Conservation (phyloP, 1,140 invertebrate species). For the Sesamia nonagrioides region DNA sequence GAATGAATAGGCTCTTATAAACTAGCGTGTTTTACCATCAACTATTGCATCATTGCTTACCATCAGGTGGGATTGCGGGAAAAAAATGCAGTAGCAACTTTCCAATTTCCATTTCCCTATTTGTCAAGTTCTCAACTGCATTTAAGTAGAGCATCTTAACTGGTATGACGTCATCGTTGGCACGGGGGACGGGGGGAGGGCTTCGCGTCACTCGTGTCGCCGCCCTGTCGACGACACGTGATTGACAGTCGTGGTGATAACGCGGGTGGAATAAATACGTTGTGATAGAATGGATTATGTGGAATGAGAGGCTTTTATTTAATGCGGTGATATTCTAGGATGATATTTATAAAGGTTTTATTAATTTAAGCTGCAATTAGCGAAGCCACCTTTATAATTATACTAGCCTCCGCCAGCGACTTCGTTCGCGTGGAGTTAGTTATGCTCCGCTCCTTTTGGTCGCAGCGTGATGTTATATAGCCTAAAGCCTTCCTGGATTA, state of each 20-base stretch:
- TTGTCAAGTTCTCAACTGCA: conserved; percentile 3
- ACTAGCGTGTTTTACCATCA: too few relatives aligned
- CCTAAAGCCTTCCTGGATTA: too few relatives aligned
- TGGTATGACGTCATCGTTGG: conserved; percentile 30
- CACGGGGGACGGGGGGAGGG: not conserved
- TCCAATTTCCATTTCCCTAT: not conserved
- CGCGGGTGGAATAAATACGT: conserved; percentile 33
- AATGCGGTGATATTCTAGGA: not conserved
- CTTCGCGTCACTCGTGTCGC: not conserved
- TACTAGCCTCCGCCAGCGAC: too few relatives aligned
- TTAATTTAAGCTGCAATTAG: not conserved
- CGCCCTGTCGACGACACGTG: conserved; percentile 22
- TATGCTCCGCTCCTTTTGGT: too few relatives aligned
- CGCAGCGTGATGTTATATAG: too few relatives aligned
- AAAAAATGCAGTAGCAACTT: too few relatives aligned
- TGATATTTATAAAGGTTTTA: not conserved
- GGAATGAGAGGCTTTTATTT: conserved; percentile 16
- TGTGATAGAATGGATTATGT: conserved; percentile 31
- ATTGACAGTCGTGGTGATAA: conserved; percentile 38
- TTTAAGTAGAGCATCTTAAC: conserved; percentile 34
- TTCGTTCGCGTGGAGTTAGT: too few relatives aligned
- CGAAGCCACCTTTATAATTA: not conserved
- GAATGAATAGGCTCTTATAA: too few relatives aligned
- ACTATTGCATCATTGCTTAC: too few relatives aligned
- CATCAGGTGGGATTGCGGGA: too few relatives aligned